Evolutionary conservation across 1,140 invertebrate species (phyloP).

Genomic region (Aphaenogaster floridana): DNA sequence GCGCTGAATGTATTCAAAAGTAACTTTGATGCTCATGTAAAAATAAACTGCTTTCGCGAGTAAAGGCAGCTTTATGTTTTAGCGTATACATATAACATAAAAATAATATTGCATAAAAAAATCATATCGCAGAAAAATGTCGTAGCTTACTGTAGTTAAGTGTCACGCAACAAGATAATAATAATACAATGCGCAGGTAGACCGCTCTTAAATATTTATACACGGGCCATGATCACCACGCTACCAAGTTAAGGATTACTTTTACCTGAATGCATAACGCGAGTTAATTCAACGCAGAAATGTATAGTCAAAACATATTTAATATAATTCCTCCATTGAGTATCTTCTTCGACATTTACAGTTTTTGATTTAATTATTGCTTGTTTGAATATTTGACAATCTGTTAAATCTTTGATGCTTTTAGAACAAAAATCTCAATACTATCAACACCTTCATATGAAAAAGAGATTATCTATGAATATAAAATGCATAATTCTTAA

Average conservation of each 20-base stretch:
- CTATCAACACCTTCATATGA: background rate
- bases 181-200: background rate
- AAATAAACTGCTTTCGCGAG: conserved; percentile 29
- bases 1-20: conserved; percentile 18
- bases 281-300: conserved; percentile 12
- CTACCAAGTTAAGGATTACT: conserved; percentile 18
- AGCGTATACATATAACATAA: conserved; percentile 27
- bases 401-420: background rate
- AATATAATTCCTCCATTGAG: background rate
- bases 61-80: conserved; percentile 21
- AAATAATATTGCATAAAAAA: conserved; percentile 14
- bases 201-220: conserved; percentile 45
- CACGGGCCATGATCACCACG: background rate
- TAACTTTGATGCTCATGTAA: conserved; percentile 34
- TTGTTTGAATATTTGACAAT: background rate
- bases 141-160: conserved; percentile 37
- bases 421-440: background rate
- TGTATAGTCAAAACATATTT: background rate
- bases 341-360: background rate
- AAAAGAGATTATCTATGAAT: background rate
- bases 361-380: background rate
- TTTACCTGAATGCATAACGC: conserved; percentile 21
- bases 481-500: conserved; percentile 9
- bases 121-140: conserved; percentile 29
- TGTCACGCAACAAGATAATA: conserved; percentile 51